These are phyloP conservation scores for Dendroctonus valens DNA, from an alignment of 1,140 invertebrate species.

Conservation along the genomic window DNA sequence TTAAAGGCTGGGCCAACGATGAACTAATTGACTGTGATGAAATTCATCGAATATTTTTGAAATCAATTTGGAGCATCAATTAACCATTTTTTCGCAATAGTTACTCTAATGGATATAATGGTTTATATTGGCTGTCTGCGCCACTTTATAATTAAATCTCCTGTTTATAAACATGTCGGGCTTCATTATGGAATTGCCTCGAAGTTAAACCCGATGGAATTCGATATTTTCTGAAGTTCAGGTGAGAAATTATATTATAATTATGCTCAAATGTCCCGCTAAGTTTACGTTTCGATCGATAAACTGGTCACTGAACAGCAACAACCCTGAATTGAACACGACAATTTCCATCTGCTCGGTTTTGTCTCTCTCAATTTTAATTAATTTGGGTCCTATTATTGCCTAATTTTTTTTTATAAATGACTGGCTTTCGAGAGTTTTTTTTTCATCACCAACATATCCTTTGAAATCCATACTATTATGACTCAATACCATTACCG, in stretches of 20 bases:
- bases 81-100: not conserved
- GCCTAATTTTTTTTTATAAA: too few relatives aligned
- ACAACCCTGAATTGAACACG: too few relatives aligned
- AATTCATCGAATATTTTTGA: not conserved
- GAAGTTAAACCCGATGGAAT: not conserved
- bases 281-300: constrained; percentile 7
- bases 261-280: constrained; percentile 6
- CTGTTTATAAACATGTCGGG: constrained; percentile 16
- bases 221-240: constrained; percentile 15
- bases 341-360: too few relatives aligned
- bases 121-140: not conserved
- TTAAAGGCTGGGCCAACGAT: too few relatives aligned
- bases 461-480: too few relatives aligned
- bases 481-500: too few relatives aligned
- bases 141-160: constrained; percentile 1
- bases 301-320: not conserved
- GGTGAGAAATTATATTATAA: constrained; percentile 22
- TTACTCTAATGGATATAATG: not conserved
- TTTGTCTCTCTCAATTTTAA: too few relatives aligned
- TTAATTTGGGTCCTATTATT: too few relatives aligned
- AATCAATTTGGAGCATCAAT: not conserved
- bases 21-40: not conserved
- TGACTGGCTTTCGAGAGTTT: too few relatives aligned
- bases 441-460: too few relatives aligned
- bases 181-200: constrained; percentile 9